Conservation (phyloP, 2,113 vertebrate species). For the Hippolais icterina region DNA sequence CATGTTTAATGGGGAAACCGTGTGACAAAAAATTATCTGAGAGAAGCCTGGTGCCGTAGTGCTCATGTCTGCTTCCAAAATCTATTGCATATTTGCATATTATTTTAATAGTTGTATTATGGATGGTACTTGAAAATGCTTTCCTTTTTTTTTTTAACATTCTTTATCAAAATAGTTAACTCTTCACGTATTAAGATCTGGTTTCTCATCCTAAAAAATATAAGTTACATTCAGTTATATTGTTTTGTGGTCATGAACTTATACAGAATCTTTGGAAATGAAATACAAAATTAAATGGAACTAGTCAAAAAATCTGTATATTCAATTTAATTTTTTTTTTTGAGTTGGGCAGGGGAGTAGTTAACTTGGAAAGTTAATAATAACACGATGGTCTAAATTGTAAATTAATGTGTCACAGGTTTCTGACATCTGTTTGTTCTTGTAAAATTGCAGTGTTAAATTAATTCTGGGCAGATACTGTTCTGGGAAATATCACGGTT, state of each 20-base stretch:
- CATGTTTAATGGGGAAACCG: not conserved
- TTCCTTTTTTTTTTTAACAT: not conserved
- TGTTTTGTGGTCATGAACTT: not conserved
- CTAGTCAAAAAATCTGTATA: not conserved
- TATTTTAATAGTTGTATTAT: not conserved
- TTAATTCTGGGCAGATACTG: slow-evolving; percentile 40
- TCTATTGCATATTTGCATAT: not conserved
- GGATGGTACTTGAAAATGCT: not conserved
- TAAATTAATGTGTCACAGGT: slow-evolving; percentile 46
- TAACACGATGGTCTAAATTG: not conserved
- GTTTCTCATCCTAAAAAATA: not conserved
- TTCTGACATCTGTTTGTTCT: slow-evolving; percentile 58
- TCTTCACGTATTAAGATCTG: not conserved
- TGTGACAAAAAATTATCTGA: not conserved
- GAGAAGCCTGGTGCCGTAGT: not conserved
- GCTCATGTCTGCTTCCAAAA: not conserved
- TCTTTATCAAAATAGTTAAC: not conserved
- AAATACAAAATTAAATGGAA: not conserved
- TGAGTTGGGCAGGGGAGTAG: not conserved
- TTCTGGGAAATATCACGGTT: slow-evolving; percentile 26
- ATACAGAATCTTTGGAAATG: not conserved
- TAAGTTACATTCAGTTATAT: not conserved
- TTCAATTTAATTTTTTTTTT: not conserved
- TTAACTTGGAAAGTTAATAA: slow-evolving; percentile 35
- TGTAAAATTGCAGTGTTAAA: slow-evolving; percentile 48